Evolutionary conservation across 2,888 invertebrate genomes (phyloP), one percentile per base, ranked within the genome.

Genomic region (Hemistola chrysoprasaria): DNA sequence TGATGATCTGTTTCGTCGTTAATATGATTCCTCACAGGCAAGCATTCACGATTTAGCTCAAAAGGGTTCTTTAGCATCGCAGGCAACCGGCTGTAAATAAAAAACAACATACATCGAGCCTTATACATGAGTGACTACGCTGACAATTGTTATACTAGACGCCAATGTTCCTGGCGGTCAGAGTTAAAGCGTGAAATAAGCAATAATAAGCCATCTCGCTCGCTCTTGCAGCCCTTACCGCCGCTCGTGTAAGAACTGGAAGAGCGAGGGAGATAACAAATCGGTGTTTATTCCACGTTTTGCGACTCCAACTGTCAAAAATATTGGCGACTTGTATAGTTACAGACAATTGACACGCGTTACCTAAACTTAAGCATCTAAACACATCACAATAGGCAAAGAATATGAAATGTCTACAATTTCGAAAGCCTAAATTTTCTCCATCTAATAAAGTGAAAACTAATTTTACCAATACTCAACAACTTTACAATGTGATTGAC

Each of bases 61-160:
- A 87, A 88, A 86, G 83, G 87, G 82, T 78, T 87, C 79, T 84
- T 82, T 87, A 87, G 87, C 87, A 86, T 87, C 84, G 85, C 88
- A 87, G 90, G 87, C 88, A 86, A n/a, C 85, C 85, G 79, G 86
- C 90, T 90, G 90, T 84, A 87, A 90, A 88, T 88, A 88, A 90
- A 83, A 87, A 88, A 88, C 86, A 88, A 87, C 86, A 88, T 84
- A 88, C 82, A 87, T 85, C 86, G 87, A 84, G 87, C 86, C 87
- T 86, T 85, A 84, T 85, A 85, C 79, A 81, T 78, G 78, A 70
- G 60, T 70, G 65, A 77, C 83, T 82, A 78, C 72, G 71, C 59
- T 61, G 63, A 57, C 76, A 79, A 78, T 78, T 78, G 72, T 47
- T 59, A 65, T n/a, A n/a, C n/a, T n/a, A n/a, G n/a, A n/a, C n/a